phyloP scores from a whole-genome alignment of 2,113 vertebrate genomes.

The Paralichthys olivaceus region DNA sequence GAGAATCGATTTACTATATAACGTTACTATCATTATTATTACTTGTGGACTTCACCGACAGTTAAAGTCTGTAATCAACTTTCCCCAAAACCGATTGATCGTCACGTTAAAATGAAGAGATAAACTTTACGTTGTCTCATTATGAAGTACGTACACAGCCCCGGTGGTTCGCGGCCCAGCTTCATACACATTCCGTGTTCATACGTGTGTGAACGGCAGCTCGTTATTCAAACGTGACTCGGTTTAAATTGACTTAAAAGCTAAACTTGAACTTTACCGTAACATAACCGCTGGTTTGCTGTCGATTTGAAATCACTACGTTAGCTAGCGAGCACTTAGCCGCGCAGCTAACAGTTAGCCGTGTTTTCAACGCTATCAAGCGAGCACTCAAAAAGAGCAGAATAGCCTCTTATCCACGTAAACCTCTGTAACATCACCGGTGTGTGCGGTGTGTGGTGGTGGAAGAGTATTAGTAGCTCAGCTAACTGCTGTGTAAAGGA shows the following conservation, averaged over 20 bases:
- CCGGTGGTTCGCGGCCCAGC: slow-evolving; percentile 49
- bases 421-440: accelerated
- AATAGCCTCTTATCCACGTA: no score
- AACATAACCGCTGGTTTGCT: accelerated
- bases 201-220: no score
- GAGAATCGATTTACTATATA: no score
- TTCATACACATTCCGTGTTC: background rate
- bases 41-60: no score
- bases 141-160: background rate
- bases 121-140: background rate
- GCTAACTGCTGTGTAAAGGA: background rate
- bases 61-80: no score
- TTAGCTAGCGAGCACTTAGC: slow-evolving; percentile 7
- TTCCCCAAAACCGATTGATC: no score
- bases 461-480: accelerated
- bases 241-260: background rate
- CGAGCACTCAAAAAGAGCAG: background rate
- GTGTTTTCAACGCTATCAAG: slow-evolving; percentile 28
- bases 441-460: accelerated
- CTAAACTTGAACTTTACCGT: background rate
- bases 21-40: no score
- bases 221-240: background rate
- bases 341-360: slow-evolving; percentile 52
- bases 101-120: background rate
- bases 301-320: background rate